Base-by-base conservation (phyloP, 2,113 vertebrate genomes). In the Galeopterus variegatus region DNA sequence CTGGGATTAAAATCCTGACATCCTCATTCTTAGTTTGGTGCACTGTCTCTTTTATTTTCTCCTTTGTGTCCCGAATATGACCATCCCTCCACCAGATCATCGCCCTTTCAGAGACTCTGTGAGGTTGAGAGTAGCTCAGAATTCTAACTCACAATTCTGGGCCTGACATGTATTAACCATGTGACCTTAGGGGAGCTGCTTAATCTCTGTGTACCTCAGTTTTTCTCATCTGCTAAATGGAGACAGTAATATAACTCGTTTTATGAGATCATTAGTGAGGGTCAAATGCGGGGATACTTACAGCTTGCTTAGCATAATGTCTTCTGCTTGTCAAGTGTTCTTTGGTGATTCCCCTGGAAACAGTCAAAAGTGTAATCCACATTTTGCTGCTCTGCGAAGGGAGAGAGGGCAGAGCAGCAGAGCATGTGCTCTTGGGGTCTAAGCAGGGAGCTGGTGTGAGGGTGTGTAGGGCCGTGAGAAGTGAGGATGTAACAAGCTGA, bases 71-170 rank as follows among this genome's bases (percentile, higher is more conserved):
- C n/a, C 31, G 4, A 69, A 4, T 12, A 26, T 0, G 1, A 15
- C 21, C 45, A 54, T 19, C n/a, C 8, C 18, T 45, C 19, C 3
- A 36, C 7, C 33, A 14, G 3, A 5, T 17, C 5, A 7, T 1
- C 3, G 13, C 1, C n/a, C 9, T 67, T 21, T 58, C 26, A 15
- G 62, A 50, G 5, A 48, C 28, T 36, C 6, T 54, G 56, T n/a
- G 23, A 79, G 31, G 26, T 13, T 60, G 60, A 24, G 17, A 67
- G 24, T 12, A 85, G 28, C 33, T 80, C 31, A 4, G 56, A 50
- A 45, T 67, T 56, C 76, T 33, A 36, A 6, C 17, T 60, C 9
- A 1, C 13, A 33, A 67, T 31, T 45, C 9, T 65, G 23, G 36
- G 36, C n/a, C n/a, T 48, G 23, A 50, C 13, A 14, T 26, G 21